Evolutionary conservation across 2,888 invertebrate genomes (phyloP).

Genomic region (Eupeodes latifasciatus): DNA sequence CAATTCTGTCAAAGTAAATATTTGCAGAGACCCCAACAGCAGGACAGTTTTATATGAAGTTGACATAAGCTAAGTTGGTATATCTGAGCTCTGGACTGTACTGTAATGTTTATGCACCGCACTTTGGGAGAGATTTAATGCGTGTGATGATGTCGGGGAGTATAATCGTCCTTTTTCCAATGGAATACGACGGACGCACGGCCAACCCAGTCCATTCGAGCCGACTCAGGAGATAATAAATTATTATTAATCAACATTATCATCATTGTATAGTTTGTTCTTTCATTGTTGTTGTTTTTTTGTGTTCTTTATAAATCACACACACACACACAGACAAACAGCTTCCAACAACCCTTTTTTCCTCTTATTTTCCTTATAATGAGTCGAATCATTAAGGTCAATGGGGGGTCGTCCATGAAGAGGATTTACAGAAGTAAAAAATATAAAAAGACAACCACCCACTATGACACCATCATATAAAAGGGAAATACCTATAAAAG

Average conservation of each 20-base stretch:
- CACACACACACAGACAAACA: not conserved
- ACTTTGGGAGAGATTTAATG: not conserved
- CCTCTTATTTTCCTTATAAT: conserved; percentile 26
- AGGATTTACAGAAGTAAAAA: conserved; percentile 4
- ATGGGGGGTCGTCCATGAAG: conserved; percentile 35
- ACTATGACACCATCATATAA: conserved; percentile 23
- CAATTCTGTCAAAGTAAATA: conserved; percentile 25
- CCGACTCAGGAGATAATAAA: conserved; percentile 5
- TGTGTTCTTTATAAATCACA: not conserved
- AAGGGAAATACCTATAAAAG: conserved; percentile 15
- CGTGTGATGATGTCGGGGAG: not conserved
- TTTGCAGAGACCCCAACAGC: not conserved
- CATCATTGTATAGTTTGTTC: not conserved
- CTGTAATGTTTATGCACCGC: not conserved
- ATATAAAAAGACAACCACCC: conserved; percentile 26
- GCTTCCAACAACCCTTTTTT: conserved; percentile 9
- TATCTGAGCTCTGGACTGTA: not conserved
- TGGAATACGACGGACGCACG: not conserved
- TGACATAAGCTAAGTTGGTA: conserved; percentile 1
- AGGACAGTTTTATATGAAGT: conserved; percentile 8
- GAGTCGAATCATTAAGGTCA: conserved; percentile 39
- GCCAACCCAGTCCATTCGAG: no score
- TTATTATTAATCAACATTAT: conserved; percentile 12
- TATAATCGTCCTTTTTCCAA: conserved; percentile 15
- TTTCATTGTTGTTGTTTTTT: not conserved